Evolutionary conservation across 2,888 invertebrate genomes (phyloP).

Genomic region (Calliscelio sp.): DNA sequence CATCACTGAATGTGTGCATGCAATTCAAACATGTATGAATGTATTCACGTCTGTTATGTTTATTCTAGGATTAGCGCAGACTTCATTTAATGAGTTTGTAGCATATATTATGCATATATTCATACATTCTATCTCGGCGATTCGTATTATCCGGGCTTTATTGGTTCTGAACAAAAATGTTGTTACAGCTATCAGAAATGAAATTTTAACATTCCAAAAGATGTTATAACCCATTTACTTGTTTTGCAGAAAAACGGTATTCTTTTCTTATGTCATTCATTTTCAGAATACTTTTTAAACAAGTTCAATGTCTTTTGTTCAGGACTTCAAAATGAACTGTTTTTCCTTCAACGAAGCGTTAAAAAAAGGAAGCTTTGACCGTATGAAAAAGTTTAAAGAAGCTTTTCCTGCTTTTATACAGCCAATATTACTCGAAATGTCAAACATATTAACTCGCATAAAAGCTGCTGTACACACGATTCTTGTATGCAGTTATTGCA

Average conservation of each 20-base stretch:
- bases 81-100: constrained; percentile 66
- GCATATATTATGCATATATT: constrained; percentile 64
- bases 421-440: constrained; percentile 48
- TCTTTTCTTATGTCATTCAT: background rate
- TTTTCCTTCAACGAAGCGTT: too few species aligned
- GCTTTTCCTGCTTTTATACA: constrained; percentile 29
- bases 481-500: constrained; percentile 52
- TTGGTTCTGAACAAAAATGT: constrained; percentile 19
- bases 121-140: constrained; percentile 47
- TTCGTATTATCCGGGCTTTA: constrained; percentile 39
- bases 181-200: constrained; percentile 16
- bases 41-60: constrained; percentile 67
- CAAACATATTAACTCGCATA: constrained; percentile 50
- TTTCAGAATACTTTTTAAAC: too few species aligned
- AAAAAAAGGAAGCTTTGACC: background rate
- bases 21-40: constrained; percentile 61
- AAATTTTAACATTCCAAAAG: constrained; percentile 28
- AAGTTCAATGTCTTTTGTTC: too few species aligned
- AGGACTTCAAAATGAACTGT: too few species aligned
- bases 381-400: constrained; percentile 28
- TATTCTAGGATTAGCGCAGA: constrained; percentile 64
- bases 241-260: too few species aligned
- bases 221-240: too few species aligned
- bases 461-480: constrained; percentile 32
- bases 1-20: constrained; percentile 44